Base-by-base conservation (phyloP, 2,113 vertebrate species). In the Furnarius figulus region DNA sequence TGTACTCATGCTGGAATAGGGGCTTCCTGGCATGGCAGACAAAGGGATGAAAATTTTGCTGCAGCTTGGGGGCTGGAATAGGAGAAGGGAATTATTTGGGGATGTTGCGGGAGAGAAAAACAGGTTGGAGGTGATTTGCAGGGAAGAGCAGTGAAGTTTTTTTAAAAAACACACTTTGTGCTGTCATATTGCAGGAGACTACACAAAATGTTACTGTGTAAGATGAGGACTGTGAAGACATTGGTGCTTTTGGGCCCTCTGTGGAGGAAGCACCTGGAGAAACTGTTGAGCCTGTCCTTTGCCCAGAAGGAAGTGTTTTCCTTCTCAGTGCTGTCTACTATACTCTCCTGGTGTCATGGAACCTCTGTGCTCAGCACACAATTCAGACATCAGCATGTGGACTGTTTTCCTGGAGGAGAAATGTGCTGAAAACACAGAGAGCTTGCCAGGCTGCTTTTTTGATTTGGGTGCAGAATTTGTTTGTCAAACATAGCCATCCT, bases 31-130 rank as follows among this genome's bases (percentile, higher is more conserved):
- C 4, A 2, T 27, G 35, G 8, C 62, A 35, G 19, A 31, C 28
- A 81, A 87, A 77, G 18, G 37, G 9, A 30, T 67, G 50, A 53
- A 85, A 37, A 6, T 10, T 70, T 68, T 70, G 10, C 42, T 83
- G 30, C 67, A 47, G 5, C 18, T 42, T 75, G 24, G 40, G 75
- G 58, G 23, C 58, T 58, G 35, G 49, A 78, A 17, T 23, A 30
- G 70, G 31, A 91, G 42, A 67, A 93, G 7, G 25, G 22, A 46
- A 10, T 40, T 78, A 20, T 21, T 63, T n/a, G 3, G 13, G 0
- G 0, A 8, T 9, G 0, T 25, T 52, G 25, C 2, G 6, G 20
- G 2, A 0, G 1, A 23, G 22, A 47, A 18, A 23, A 35, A 70
- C 16, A 67, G n/a, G 3, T 9, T 58, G 79, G 40, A 87, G 33